phyloP scores from a whole-genome alignment of 2,113 vertebrate species.

The Crotalus helleri region DNA sequence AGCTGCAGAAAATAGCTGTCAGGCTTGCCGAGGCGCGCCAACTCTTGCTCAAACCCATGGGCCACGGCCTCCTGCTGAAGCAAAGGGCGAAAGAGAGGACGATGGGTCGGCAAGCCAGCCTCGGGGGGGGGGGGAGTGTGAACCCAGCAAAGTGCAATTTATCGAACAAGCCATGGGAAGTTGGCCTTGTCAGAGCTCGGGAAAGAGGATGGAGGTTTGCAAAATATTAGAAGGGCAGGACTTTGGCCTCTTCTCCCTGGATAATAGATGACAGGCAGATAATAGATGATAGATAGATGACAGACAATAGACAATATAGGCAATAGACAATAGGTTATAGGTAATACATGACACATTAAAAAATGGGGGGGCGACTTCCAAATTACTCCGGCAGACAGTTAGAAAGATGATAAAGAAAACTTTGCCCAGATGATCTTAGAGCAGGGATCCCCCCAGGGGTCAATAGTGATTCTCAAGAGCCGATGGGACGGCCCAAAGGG shows the following conservation, averaged over 20 bases:
- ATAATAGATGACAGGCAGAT: background rate
- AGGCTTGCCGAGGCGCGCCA: slow-evolving; percentile 69
- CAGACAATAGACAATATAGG: no score
- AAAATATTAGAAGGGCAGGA: background rate
- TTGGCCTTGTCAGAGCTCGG: background rate
- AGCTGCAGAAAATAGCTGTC: slow-evolving; percentile 88
- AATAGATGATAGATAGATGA: no score
- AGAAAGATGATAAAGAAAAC: background rate
- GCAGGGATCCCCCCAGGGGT: background rate
- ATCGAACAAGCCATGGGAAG: background rate
- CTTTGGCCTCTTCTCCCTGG: background rate
- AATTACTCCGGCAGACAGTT: background rate
- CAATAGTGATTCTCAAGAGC: background rate
- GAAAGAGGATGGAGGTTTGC: background rate
- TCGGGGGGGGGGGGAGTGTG: background rate
- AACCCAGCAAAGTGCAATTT: background rate
- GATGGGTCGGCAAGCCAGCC: background rate
- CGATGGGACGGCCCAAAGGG: background rate
- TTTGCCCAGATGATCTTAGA: background rate
- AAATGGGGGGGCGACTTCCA: background rate
- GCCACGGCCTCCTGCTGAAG: slow-evolving; percentile 82
- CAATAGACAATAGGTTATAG: no score
- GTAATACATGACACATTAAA: background rate
- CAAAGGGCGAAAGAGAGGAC: background rate
- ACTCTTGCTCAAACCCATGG: slow-evolving; percentile 79